Evolutionary conservation across 2,797 vertebrate genomes (phyloP), one percentile per base, ranked within the genome.

Genomic region (Brachymystax lenok): DNA sequence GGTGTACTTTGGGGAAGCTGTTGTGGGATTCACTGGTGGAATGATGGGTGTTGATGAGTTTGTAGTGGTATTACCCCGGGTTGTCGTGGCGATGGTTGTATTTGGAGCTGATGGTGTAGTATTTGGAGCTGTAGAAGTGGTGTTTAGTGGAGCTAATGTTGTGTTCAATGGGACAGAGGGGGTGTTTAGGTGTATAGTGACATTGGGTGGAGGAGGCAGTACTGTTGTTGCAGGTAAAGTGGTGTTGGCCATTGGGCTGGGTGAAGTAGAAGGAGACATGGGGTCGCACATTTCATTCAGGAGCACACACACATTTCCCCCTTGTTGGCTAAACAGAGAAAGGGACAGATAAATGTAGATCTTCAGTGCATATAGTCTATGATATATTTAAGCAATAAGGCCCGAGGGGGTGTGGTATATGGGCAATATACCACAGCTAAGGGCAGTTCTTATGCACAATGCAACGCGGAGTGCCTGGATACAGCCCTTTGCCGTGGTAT

Each of bases 321-420:
- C 84, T 14, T 33, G 76, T 74, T 73, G 19, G 77, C 93, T 94
- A 28, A 28, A 54, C 80, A 77, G 46, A 75, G 77, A 79, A 80
- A 1, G 66, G 4, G 7, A 80, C 0, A 85, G 40, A 46, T 46
- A 46, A 13, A 46, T 46, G 40, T 46, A 46, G 40, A 13, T 46
- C 40, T 46, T 46, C 40, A 46, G 40, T 46, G 3, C 40, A 46
- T 46, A 46, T 46, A 46, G 40, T 46, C 40, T 1, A 46, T 46
- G 0, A 46, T 46, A 46, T 46, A 46, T 46, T 13, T 46, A 46
- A 13, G 40, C 2, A 46, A 46, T 46, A 46, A 46, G 12, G 40
- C 12, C 40, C 2, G 2, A 13, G 40, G 40, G 10, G 40, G 40
- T 46, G 40, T 46, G 40, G 40, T 46, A 46, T 46, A 46, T 46